Evolutionary conservation across 2,888 invertebrate genomes (phyloP).

Genomic region (Thymelicus sylvestris): DNA sequence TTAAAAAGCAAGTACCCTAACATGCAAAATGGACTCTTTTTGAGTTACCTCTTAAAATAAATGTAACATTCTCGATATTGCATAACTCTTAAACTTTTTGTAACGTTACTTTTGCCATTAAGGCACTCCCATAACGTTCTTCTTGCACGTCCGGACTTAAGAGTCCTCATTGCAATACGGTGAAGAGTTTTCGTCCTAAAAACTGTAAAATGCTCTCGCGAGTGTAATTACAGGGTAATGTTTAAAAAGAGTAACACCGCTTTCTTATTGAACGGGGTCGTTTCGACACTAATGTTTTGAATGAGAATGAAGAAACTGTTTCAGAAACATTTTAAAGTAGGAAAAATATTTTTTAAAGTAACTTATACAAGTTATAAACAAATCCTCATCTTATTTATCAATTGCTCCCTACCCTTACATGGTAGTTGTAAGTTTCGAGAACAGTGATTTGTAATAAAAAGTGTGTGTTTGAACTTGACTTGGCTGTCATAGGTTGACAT

Average conservation of each 20-base stretch:
- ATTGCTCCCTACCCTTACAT: no score
- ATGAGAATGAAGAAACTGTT: background rate
- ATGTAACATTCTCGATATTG: background rate
- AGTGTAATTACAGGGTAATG: slow-evolving; percentile 8
- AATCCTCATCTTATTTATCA: no score
- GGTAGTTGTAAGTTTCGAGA: no score
- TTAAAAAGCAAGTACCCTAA: no score
- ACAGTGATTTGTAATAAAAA: no score
- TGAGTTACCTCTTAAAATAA: background rate
- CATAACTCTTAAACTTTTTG: background rate
- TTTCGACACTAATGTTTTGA: background rate
- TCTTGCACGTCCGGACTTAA: slow-evolving; percentile 9
- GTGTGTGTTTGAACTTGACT: no score
- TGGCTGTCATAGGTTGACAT: no score
- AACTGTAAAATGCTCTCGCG: slow-evolving; percentile 3
- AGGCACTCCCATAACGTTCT: slow-evolving; percentile 1
- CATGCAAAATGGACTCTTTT: background rate
- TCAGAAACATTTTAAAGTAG: no score
- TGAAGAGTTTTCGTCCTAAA: slow-evolving; percentile 11
- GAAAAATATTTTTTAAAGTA: no score
- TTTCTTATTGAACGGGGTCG: slow-evolving; percentile 6
- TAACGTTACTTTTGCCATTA: slow-evolving; percentile 7
- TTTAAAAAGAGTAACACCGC: slow-evolving; percentile 1
- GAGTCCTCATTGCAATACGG: slow-evolving; percentile 2
- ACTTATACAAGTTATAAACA: no score